These are phyloP conservation scores for Yoshiicerus persimilis DNA, from an alignment of 1,140 invertebrate species.

Conservation along the genomic window DNA sequence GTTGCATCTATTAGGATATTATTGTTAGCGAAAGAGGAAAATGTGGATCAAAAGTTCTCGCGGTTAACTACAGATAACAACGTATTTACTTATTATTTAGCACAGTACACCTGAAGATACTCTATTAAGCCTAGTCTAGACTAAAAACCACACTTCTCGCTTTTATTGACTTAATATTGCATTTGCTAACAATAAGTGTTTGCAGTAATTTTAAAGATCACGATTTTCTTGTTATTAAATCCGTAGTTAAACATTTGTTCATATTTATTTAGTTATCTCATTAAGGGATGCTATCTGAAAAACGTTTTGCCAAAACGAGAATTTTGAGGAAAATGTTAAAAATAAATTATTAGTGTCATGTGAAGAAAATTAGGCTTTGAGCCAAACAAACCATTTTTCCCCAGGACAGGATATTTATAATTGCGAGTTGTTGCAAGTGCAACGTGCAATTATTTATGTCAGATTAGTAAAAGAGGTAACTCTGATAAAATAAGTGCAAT, in stretches of 20 bases:
- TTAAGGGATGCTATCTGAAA: background rate
- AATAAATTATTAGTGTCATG: background rate
- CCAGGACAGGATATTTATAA: background rate
- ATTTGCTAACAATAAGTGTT: background rate
- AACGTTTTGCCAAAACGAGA: background rate
- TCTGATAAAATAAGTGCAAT: background rate
- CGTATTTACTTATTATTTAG: background rate
- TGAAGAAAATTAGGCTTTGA: background rate
- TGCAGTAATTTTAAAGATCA: no score
- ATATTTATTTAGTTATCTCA: background rate
- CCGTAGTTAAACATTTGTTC: no score
- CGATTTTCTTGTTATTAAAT: background rate
- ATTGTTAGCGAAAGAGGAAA: background rate
- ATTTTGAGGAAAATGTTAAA: background rate
- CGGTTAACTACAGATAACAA: background rate
- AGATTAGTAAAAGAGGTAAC: background rate
- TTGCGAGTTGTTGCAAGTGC: background rate
- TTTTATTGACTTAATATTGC: background rate
- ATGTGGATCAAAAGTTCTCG: conserved; percentile 18
- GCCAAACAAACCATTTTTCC: background rate
- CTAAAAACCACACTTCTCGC: background rate
- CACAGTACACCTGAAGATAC: background rate
- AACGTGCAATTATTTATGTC: background rate
- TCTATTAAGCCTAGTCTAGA: background rate
- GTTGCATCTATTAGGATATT: background rate